Evolutionary conservation across 37 sponge, comb jelly and placozoan species (phyloP).

Genomic region (Beroe ovata): DNA sequence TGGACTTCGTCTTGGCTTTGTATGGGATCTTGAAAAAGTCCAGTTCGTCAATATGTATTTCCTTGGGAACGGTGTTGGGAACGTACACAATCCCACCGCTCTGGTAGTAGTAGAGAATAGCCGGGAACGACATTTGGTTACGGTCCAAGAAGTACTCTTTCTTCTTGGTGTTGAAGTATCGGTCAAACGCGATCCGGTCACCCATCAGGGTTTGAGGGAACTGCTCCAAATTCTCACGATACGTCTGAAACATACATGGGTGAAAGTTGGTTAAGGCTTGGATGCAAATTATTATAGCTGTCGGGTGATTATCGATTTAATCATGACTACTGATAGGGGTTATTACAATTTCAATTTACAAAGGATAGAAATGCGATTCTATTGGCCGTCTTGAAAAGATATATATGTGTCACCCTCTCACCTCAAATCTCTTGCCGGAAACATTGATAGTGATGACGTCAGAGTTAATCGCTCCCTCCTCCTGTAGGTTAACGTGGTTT

Average conservation of each 20-base stretch:
- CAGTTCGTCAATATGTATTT: conserved; percentile 20
- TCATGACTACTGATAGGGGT: no score
- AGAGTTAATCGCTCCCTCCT: not conserved
- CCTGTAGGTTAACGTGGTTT: not conserved
- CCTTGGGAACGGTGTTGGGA: conserved; percentile 25
- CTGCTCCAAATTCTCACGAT: conserved; percentile 10
- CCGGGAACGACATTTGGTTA: conserved; percentile 52
- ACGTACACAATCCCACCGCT: conserved; percentile 37
- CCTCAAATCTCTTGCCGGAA: conserved; percentile 29
- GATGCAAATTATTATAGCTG: no score
- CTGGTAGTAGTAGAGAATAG: conserved; percentile 38
- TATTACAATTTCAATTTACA: no score
- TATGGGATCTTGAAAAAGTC: conserved; percentile 45
- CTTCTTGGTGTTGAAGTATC: conserved; percentile 34
- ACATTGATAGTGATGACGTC: conserved; percentile 13
- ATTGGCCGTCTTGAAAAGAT: no score
- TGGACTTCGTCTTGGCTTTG: not conserved
- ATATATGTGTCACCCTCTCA: no score
- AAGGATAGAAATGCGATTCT: no score
- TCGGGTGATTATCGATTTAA: no score
- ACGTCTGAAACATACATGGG: conserved; percentile 50
- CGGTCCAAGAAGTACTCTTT: conserved; percentile 45
- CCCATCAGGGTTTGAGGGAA: conserved; percentile 26
- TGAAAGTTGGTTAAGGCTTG: no score
- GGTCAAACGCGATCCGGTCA: not conserved